Base-by-base conservation (phyloP, 2,888 invertebrate genomes). In the Dasysyrphus tricinctus region DNA sequence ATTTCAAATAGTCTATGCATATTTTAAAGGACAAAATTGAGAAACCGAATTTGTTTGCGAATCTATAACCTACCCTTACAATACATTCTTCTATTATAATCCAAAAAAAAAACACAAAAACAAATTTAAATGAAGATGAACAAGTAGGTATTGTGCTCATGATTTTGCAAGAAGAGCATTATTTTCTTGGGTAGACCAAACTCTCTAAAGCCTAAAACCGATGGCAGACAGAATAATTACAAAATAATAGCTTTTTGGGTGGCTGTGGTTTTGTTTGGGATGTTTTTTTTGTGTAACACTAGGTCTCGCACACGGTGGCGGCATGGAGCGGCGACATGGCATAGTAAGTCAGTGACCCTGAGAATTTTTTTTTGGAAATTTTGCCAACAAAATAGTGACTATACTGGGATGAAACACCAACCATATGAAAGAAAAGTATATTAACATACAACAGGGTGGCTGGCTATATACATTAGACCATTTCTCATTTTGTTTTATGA, bases 201-300 rank as follows among this genome's bases (percentile, higher is more conserved):
- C 57, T 78, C 59, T 73, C 19, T 19, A 69, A 69, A 51, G 51
- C 73, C 24, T 61, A 63, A 63, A 61, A 44, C 61, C 44, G 1
- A 49, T 67, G 16, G 57, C 70, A 79, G 79, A 79, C 83, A 54
- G 49, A 84, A 80, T 84, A 84, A 84, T 84, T 79, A 75, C 75
- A 57, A 65, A 72, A 80, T 80, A 79, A 84, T 80, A 70, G 54
- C 57, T 84, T 72, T 83, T 65, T 47, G 69, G 63, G 69, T 63
- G 75, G 75, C 29, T 56, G 63, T 63, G 70, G 74, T 74, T 70
- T 79, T 78, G 39, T 73, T 59, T 67, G 47, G 5, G 24, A 24
- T 61, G 9, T 42, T 61, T 16, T 67, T 67, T 67, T 77, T 67
- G 47, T 74, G 79, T 79, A 83, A 83, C 37, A 49, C 29, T 56